Evolutionary conservation across 2,113 vertebrate species (phyloP).

Genomic region (Hystrix brachyura): DNA sequence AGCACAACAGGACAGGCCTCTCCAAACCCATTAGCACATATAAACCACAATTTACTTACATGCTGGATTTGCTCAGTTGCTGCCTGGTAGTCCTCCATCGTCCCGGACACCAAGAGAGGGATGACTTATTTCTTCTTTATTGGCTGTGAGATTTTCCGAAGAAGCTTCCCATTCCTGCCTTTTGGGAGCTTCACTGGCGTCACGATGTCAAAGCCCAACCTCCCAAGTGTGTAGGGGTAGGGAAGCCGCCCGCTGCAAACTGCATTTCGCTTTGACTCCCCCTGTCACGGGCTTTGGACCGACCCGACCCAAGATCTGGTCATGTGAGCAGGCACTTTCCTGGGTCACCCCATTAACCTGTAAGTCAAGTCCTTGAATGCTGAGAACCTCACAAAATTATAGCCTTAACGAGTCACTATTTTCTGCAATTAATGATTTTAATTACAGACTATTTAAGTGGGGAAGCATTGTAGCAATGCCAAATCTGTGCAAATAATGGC

Average conservation of each 20-base stretch:
- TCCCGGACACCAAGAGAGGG: conserved; percentile 83
- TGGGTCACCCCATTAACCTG: conserved; percentile 84
- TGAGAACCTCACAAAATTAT: conserved; percentile 84
- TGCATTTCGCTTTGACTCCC: not conserved
- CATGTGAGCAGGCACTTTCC: conserved; percentile 67
- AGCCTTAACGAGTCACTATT: conserved; percentile 80
- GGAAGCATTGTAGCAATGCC: conserved; percentile 79
- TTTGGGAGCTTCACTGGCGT: conserved; percentile 55
- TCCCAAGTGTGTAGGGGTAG: conserved; percentile 58
- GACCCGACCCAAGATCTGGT: conserved; percentile 62
- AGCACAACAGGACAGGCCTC: conserved; percentile 52
- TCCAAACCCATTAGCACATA: conserved; percentile 68
- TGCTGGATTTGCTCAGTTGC: conserved; percentile 84
- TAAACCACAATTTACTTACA: conserved; percentile 86
- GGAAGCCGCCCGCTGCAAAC: not conserved
- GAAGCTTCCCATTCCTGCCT: conserved; percentile 77
- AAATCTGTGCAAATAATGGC: conserved; percentile 86
- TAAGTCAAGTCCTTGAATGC: conserved; percentile 81
- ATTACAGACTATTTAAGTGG: conserved; percentile 85
- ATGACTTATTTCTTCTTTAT: conserved; percentile 86
- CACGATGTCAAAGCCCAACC: conserved; percentile 82
- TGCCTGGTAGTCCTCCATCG: conserved; percentile 71
- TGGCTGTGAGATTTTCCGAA: conserved; percentile 84
- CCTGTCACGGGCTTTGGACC: not conserved
- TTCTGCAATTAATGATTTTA: conserved; percentile 89